Conservation (phyloP, 2,797 vertebrate genomes). For the Channa striata region DNA sequence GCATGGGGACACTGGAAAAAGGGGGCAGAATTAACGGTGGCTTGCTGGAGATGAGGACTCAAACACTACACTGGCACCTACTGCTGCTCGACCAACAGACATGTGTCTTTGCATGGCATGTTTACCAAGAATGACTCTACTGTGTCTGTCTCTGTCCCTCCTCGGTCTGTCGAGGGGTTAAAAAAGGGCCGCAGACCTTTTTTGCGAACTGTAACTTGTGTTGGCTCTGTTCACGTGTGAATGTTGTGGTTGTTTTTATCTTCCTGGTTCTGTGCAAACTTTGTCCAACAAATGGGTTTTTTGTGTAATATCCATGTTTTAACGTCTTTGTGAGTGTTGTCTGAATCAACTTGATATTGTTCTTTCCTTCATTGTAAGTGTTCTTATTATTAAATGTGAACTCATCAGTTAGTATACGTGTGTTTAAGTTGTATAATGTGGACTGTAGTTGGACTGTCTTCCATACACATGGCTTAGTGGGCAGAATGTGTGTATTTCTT, state of each 20-base stretch:
- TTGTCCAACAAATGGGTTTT: constrained; percentile 49
- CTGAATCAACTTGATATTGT: constrained; percentile 32
- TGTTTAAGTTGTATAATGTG: constrained; percentile 21
- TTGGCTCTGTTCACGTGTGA: constrained; percentile 75
- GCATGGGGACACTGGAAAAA: constrained; percentile 71
- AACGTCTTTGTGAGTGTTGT: constrained; percentile 51
- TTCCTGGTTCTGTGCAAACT: constrained; percentile 46
- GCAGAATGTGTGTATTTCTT: constrained; percentile 28
- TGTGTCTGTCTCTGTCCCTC: constrained; percentile 53
- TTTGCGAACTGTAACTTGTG: constrained; percentile 63
- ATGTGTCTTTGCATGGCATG: constrained; percentile 75
- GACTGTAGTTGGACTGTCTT: constrained; percentile 46
- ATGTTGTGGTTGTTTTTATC: constrained; percentile 70
- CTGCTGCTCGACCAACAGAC: constrained; percentile 52
- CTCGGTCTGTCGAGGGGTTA: constrained; percentile 39
- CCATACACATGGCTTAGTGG: constrained; percentile 28
- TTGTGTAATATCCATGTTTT: constrained; percentile 37
- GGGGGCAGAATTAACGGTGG: constrained; percentile 40
- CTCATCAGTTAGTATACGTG: constrained; percentile 27
- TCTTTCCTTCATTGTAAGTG: constrained; percentile 34
- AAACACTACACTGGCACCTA: constrained; percentile 47
- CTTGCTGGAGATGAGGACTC: constrained; percentile 61
- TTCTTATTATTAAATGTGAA: constrained; percentile 49
- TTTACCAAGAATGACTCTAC: constrained; percentile 50
- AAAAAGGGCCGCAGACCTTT: constrained; percentile 72